Conservation (phyloP, 2,113 vertebrate species). For the Platanista minor region DNA sequence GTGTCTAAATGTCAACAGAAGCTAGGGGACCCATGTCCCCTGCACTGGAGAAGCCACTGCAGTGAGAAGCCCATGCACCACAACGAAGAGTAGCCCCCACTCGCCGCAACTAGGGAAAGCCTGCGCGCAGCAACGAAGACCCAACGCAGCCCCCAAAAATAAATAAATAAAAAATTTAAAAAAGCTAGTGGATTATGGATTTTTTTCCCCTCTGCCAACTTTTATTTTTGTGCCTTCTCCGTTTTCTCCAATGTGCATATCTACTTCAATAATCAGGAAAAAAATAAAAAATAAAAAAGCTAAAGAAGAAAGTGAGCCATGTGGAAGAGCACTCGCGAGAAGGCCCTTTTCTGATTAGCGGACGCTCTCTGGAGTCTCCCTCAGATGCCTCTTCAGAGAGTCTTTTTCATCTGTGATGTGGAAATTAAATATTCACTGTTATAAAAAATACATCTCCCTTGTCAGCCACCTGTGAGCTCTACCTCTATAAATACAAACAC, state of each 20-base stretch:
- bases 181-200: background rate
- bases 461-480: slow-evolving; percentile 63
- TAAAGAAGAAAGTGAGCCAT: background rate
- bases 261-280: background rate
- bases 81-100: no score
- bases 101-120: no score
- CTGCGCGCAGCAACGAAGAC: no score
- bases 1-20: background rate
- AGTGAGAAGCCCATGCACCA: no score
- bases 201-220: background rate
- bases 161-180: background rate
- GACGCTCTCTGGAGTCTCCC: slow-evolving; percentile 41
- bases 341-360: slow-evolving; percentile 32
- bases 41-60: no score
- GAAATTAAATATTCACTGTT: slow-evolving; percentile 71
- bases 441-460: slow-evolving; percentile 66
- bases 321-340: background rate
- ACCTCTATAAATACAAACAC: slow-evolving; percentile 55
- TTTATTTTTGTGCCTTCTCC: background rate
- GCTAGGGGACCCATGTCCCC: background rate
- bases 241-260: background rate
- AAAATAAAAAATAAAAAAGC: background rate
- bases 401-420: slow-evolving; percentile 71
- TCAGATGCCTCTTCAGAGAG: slow-evolving; percentile 60
- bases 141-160: no score